Conservation (phyloP, 2,113 vertebrate genomes). For the Plotosus lineatus region DNA sequence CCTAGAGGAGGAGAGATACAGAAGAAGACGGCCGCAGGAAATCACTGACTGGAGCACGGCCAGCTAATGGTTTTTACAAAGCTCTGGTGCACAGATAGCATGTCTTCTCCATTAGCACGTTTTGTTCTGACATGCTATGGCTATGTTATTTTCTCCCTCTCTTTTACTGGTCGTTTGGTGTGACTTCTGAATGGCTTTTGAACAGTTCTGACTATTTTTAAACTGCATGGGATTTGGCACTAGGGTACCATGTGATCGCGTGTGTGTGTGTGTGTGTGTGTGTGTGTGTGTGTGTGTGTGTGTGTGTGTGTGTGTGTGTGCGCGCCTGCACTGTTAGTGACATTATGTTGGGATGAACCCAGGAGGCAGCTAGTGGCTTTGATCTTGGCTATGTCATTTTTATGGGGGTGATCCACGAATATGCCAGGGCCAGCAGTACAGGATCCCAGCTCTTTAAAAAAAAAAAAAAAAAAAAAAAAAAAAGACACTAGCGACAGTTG, state of each 20-base stretch:
- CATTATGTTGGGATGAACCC: slow-evolving; percentile 47
- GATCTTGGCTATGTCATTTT: slow-evolving; percentile 77
- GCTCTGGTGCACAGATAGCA: slow-evolving; percentile 59
- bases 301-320: slow-evolving; percentile 27
- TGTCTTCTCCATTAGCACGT: slow-evolving; percentile 62
- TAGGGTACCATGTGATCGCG: slow-evolving; percentile 30
- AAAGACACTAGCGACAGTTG: slow-evolving; percentile 8
- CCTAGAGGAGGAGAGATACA: slow-evolving; percentile 28
- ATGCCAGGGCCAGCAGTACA: slow-evolving; percentile 65
- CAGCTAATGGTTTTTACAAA: slow-evolving; percentile 87
- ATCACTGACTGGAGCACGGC: slow-evolving; percentile 66
- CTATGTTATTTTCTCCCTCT: slow-evolving; percentile 41
- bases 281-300: slow-evolving; percentile 24
- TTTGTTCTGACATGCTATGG: slow-evolving; percentile 49
- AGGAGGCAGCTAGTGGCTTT: slow-evolving; percentile 64
- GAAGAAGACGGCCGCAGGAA: slow-evolving; percentile 61
- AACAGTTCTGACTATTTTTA: slow-evolving; percentile 53
- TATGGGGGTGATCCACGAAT: slow-evolving; percentile 76
- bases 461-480: too few species aligned
- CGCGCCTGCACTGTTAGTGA: slow-evolving; percentile 40
- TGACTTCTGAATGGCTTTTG: slow-evolving; percentile 45
- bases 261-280: slow-evolving; percentile 26
- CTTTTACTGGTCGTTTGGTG: slow-evolving; percentile 25
- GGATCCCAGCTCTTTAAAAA: slow-evolving; percentile 38
- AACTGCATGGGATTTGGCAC: slow-evolving; percentile 21